Percentiles rank a stretch among this genome's conserved stretches.
Evolutionary conservation across 30 jellyfish, hydroid and myxozoan genomes (phyloP).

Genomic region (Turritopsis rubra): DNA sequence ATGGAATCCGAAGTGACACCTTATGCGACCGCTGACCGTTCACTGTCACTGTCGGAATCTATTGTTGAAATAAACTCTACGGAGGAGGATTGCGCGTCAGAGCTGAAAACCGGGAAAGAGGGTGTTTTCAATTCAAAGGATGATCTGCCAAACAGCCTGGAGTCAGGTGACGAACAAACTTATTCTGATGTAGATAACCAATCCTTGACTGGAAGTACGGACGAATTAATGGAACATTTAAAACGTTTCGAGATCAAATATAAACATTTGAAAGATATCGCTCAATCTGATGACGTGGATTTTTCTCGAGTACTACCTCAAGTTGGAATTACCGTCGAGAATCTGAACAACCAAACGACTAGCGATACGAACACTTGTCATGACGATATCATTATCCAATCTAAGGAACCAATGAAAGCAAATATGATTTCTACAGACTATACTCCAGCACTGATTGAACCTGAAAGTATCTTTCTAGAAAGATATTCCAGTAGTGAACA

Average conservation of each 20-base stretch:
- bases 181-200: background rate
- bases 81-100: background rate
- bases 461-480: background rate
- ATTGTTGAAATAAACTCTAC: background rate
- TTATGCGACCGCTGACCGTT: background rate
- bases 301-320: background rate
- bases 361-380: background rate
- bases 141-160: background rate
- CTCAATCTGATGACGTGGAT: background rate
- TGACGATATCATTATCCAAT: background rate
- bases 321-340: background rate
- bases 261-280: conserved; percentile 16
- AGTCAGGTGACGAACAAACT: background rate
- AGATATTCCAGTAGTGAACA: background rate
- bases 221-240: conserved; percentile 30
- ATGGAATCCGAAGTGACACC: background rate
- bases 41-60: background rate
- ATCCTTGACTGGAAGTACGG: conserved; percentile 23
- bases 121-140: background rate
- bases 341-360: background rate
- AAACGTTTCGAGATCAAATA: conserved; percentile 26
- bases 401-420: background rate
- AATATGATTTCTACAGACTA: background rate
- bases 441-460: background rate
- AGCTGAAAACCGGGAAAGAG: background rate